Conservation (phyloP, 2,113 vertebrate species). For the Vireo altiloquus region DNA sequence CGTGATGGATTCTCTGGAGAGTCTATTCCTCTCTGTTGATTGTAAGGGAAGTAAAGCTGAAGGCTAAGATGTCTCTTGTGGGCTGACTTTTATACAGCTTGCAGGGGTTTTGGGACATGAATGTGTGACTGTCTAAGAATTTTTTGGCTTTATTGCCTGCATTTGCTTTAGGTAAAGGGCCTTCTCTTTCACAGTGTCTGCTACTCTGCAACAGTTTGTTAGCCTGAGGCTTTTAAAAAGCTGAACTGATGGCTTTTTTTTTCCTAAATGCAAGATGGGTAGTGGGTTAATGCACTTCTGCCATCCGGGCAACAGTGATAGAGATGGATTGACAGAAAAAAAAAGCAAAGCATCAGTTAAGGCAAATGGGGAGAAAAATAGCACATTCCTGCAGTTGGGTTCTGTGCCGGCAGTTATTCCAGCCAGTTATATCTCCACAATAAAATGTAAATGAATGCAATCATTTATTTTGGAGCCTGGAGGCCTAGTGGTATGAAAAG, state of each 20-base stretch:
- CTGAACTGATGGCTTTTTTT: not conserved
- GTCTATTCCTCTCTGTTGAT: not conserved
- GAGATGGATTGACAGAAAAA: not conserved
- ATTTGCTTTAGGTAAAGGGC: not conserved
- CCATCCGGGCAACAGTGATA: not conserved
- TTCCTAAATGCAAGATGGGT: not conserved
- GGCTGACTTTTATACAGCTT: not conserved
- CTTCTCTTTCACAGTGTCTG: not conserved
- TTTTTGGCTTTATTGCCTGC: not conserved
- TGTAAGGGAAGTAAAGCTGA: not conserved
- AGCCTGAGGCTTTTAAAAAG: not conserved
- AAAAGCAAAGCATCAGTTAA: not conserved
- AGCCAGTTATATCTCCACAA: conserved; percentile 31
- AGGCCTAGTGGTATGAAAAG: conserved; percentile 51
- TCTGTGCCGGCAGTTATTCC: conserved; percentile 9
- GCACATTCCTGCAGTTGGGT: not conserved
- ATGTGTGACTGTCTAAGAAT: not conserved
- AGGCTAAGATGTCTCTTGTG: not conserved
- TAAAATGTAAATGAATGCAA: conserved; percentile 66
- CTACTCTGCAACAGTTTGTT: not conserved
- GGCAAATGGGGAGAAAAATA: conserved; percentile 28
- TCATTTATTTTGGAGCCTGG: conserved; percentile 46
- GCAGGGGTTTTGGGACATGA: not conserved
- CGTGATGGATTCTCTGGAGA: not conserved
- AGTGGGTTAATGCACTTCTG: not conserved